These are phyloP conservation scores for Lepus townsendii DNA, from an alignment of 2,797 vertebrate genomes.

Conservation along the genomic window DNA sequence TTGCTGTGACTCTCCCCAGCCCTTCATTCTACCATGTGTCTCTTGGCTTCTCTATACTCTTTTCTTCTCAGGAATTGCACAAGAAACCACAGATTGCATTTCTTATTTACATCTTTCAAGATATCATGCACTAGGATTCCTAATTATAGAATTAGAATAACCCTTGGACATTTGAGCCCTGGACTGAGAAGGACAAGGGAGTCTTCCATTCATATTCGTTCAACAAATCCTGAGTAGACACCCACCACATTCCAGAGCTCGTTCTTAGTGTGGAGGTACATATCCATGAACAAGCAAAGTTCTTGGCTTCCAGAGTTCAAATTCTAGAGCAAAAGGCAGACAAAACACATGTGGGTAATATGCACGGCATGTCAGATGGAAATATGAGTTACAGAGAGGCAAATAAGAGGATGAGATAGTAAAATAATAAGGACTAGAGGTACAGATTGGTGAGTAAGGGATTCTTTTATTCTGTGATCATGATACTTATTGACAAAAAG, in stretches of 20 bases:
- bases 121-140: not conserved
- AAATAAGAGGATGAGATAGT: not conserved
- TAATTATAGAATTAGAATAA: not conserved
- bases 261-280: not conserved
- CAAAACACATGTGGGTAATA: not conserved
- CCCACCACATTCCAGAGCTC: not conserved
- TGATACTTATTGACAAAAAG: constrained; percentile 4
- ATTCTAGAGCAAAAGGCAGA: not conserved
- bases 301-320: not conserved
- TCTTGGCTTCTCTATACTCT: not conserved
- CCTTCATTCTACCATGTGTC: not conserved
- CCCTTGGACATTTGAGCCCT: not conserved
- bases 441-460: not conserved
- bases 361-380: not conserved
- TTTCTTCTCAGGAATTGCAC: not conserved
- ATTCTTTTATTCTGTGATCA: not conserved
- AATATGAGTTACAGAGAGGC: not conserved
- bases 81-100: not conserved
- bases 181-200: not conserved
- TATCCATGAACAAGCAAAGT: not conserved
- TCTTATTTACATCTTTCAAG: not conserved
- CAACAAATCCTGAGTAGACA: not conserved
- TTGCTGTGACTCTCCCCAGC: not conserved
- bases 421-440: not conserved
- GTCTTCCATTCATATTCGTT: not conserved